These are phyloP conservation scores for Apodemus speciosus DNA, from an alignment of 2,113 vertebrate species.

Conservation along the genomic window DNA sequence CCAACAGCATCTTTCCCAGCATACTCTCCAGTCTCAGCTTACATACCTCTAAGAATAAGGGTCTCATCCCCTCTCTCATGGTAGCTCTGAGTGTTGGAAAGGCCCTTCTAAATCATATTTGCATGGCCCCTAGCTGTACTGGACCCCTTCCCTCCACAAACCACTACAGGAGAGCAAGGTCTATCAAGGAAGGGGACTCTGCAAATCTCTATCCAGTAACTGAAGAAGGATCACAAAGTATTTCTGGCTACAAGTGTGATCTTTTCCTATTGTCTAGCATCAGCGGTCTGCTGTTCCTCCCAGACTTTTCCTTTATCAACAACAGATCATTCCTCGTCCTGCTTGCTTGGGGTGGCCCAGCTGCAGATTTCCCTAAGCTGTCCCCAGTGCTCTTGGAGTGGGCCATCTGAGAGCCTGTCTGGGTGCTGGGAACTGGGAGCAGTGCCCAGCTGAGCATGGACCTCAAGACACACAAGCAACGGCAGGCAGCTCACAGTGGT, in stretches of 20 bases:
- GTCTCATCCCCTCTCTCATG: background rate
- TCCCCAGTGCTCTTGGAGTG: background rate
- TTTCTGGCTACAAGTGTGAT: background rate
- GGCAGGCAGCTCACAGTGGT: fast-evolving
- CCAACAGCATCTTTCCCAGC: background rate
- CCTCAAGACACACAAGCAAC: background rate
- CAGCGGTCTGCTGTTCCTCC: background rate
- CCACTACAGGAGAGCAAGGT: background rate
- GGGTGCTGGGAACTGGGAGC: fast-evolving
- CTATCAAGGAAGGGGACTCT: background rate
- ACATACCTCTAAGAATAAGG: background rate
- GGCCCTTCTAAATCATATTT: background rate
- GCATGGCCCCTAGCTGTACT: background rate
- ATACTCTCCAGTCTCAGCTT: background rate
- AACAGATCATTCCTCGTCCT: fast-evolving
- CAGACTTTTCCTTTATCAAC: background rate
- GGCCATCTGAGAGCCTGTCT: background rate
- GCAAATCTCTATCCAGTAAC: background rate
- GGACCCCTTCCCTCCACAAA: background rate
- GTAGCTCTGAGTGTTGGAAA: background rate
- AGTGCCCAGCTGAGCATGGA: background rate
- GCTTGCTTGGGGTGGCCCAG: background rate
- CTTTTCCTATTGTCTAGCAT: background rate
- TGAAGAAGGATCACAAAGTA: fast-evolving
- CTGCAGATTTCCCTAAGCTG: background rate